These are phyloP conservation scores for Slavum lentiscoides DNA, from an alignment of 2,888 invertebrate species.

Conservation along the genomic window DNA sequence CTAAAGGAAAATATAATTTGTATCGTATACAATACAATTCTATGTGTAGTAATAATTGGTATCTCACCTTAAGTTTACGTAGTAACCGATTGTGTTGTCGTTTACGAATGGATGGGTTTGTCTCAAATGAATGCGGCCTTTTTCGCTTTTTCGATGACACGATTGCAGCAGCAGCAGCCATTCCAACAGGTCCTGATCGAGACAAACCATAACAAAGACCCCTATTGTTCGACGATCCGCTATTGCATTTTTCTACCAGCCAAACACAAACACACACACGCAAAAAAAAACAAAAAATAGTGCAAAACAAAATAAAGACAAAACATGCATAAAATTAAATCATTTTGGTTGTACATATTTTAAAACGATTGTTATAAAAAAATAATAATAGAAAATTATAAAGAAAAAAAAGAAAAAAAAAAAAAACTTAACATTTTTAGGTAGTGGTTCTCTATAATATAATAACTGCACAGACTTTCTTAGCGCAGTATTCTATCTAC, in stretches of 20 bases:
- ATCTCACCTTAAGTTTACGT: slow-evolving; percentile 74
- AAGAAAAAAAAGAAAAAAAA: neutral
- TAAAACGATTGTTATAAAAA: neutral
- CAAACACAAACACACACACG: slow-evolving; percentile 52
- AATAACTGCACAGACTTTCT: too few species aligned
- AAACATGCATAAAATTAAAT: slow-evolving; percentile 39
- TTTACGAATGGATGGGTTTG: slow-evolving; percentile 94
- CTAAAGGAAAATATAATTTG: slow-evolving; percentile 60
- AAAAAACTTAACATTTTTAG: neutral
- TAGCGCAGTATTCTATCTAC: too few species aligned
- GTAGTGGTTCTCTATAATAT: too few species aligned
- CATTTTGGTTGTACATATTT: neutral
- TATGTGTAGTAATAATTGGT: slow-evolving; percentile 36
- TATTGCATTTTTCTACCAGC: slow-evolving; percentile 53
- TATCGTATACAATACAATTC: slow-evolving; percentile 17
- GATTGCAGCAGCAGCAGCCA: slow-evolving; percentile 95
- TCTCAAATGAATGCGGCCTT: slow-evolving; percentile 93
- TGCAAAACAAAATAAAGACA: slow-evolving; percentile 51
- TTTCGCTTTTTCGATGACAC: slow-evolving; percentile 94
- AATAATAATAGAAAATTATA: neutral
- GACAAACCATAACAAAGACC: slow-evolving; percentile 52
- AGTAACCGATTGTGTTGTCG: slow-evolving; percentile 91
- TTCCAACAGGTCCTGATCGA: slow-evolving; percentile 81
- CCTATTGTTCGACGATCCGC: slow-evolving; percentile 51
- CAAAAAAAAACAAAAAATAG: slow-evolving; percentile 46